These are phyloP conservation scores for Helicoverpa assulta DNA, from an alignment of 2,888 invertebrate genomes.

Conservation along the genomic window DNA sequence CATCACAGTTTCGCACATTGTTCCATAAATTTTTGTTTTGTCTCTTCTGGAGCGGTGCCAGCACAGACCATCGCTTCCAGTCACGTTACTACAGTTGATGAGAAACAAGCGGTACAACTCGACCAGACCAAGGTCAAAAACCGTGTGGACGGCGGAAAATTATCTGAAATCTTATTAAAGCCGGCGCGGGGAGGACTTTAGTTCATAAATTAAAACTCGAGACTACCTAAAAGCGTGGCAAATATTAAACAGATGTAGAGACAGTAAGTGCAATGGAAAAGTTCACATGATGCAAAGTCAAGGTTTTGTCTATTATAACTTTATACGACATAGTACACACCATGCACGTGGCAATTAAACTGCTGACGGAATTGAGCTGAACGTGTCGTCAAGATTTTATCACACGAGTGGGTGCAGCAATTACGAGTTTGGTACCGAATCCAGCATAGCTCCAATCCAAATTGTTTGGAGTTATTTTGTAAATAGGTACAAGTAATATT, in stretches of 20 bases:
- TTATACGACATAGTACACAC: slow-evolving; percentile 4
- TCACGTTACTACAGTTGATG: slow-evolving; percentile 73
- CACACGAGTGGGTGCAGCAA: slow-evolving; percentile 29
- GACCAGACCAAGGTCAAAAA: slow-evolving; percentile 74
- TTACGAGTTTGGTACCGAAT: slow-evolving; percentile 20
- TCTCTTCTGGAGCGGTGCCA: slow-evolving; percentile 79
- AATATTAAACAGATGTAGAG: slow-evolving; percentile 12
- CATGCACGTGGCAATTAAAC: slow-evolving; percentile 31
- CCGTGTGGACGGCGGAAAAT: slow-evolving; percentile 62
- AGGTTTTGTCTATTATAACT: slow-evolving; percentile 33
- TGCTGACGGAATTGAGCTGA: slow-evolving; percentile 20
- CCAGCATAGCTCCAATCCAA: slow-evolving; percentile 5
- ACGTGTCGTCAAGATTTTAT: slow-evolving; percentile 38
- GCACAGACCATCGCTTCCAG: slow-evolving; percentile 70
- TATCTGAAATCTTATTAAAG: slow-evolving; percentile 40
- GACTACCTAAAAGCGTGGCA: slow-evolving; percentile 22
- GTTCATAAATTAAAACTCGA: slow-evolving; percentile 27
- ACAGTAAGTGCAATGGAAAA: slow-evolving; percentile 59
- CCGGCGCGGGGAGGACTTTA: slow-evolving; percentile 8
- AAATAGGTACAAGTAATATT: slow-evolving; percentile 20
- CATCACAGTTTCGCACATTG: slow-evolving; percentile 72
- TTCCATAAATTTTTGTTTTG: slow-evolving; percentile 76
- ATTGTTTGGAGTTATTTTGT: slow-evolving; percentile 28
- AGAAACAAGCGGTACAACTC: slow-evolving; percentile 70
- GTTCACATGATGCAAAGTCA: slow-evolving; percentile 41